Conservation (phyloP, 2,113 vertebrate species). For the Dipodomys spectabilis region DNA sequence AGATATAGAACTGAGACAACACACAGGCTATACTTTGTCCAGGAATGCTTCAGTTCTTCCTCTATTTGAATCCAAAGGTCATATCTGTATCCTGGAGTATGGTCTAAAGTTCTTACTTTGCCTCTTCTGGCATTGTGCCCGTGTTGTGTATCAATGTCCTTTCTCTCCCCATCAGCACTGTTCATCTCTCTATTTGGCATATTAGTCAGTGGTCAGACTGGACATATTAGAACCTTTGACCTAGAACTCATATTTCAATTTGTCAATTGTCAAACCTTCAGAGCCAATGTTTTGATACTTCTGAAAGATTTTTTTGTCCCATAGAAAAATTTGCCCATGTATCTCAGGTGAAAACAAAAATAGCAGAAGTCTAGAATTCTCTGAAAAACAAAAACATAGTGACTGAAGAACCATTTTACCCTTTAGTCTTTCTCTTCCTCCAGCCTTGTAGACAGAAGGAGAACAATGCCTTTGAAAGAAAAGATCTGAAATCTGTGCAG, state of each 20-base stretch:
- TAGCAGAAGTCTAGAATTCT: slow-evolving; percentile 22
- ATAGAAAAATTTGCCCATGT: not conserved
- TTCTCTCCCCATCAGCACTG: no score
- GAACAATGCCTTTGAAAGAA: slow-evolving; percentile 15
- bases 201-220: no score
- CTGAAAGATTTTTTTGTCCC: not conserved
- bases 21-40: no score
- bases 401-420: not conserved
- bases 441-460: not conserved
- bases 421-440: slow-evolving; percentile 24
- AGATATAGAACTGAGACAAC: no score
- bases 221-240: no score
- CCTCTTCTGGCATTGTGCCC: no score
- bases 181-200: no score
- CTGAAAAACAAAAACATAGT: not conserved
- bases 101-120: no score
- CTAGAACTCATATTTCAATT: not conserved
- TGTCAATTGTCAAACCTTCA: slow-evolving; percentile 23
- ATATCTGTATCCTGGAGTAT: no score
- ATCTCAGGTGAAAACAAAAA: slow-evolving; percentile 20
- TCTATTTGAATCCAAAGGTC: no score
- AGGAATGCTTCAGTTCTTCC: no score
- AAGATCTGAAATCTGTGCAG: not conserved
- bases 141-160: no score
- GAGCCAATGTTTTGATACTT: not conserved